A percentile compares a stretch with the other conserved stretches of the same genome.
phyloP scores from a whole-genome alignment of 2,797 vertebrate genomes.

The Silurus aristotelis region DNA sequence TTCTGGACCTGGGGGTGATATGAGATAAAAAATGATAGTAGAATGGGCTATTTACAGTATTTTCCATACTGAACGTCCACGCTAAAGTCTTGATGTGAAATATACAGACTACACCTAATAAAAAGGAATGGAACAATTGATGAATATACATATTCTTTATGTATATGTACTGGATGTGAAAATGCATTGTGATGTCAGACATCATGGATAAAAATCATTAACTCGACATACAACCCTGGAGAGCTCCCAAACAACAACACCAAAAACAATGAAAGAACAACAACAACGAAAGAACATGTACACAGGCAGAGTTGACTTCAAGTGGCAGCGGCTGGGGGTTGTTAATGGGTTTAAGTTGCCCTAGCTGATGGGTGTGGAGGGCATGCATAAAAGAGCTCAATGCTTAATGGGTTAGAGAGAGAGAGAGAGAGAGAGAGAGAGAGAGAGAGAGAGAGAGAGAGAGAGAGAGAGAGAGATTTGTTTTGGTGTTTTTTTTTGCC shows the following conservation, averaged over 20 bases:
- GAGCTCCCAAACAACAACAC: slow-evolving; percentile 2
- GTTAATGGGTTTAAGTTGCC: background rate
- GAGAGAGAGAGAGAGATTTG: no score
- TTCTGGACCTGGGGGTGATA: background rate
- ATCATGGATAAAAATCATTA: background rate
- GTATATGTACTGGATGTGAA: background rate
- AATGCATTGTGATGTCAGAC: background rate
- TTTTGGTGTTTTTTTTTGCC: background rate
- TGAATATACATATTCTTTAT: background rate
- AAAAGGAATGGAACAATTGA: background rate
- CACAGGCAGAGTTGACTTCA: background rate
- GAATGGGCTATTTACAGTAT: background rate
- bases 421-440: background rate
- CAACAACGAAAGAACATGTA: background rate
- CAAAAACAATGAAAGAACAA: background rate
- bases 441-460: slow-evolving; percentile 5
- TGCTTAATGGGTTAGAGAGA: background rate
- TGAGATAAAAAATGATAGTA: background rate
- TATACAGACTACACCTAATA: background rate
- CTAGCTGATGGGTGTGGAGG: background rate
- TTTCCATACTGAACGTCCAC: no score
- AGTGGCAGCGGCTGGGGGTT: background rate
- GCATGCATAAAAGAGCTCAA: slow-evolving; percentile 1
- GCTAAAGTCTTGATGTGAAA: background rate
- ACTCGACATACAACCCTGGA: slow-evolving; percentile 19